Evolutionary conservation across 2,888 invertebrate genomes (phyloP).

Genomic region (Incurvaria masculella): DNA sequence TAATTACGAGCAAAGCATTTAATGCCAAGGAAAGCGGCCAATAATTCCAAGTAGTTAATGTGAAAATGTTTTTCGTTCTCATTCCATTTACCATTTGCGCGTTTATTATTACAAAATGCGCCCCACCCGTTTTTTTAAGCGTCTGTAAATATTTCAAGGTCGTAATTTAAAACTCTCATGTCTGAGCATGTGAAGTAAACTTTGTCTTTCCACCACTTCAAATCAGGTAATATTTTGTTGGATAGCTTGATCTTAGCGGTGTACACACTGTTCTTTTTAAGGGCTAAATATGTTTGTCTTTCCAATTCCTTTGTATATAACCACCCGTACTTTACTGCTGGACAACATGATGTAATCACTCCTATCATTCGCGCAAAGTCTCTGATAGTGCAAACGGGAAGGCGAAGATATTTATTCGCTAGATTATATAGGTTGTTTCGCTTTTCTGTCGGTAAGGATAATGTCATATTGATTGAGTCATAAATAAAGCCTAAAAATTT

Average conservation of each 20-base stretch:
- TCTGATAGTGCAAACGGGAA: slow-evolving; percentile 6
- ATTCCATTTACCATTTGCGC: slow-evolving; percentile 3
- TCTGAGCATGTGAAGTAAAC: background rate
- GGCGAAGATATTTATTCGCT: too few species aligned
- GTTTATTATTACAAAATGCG: background rate
- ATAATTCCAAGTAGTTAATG: background rate
- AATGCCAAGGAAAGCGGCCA: slow-evolving; percentile 5
- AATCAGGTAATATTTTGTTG: slow-evolving; percentile 1
- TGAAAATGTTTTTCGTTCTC: background rate
- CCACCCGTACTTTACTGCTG: slow-evolving; percentile 10
- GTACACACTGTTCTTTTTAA: slow-evolving; percentile 1
- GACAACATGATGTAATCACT: slow-evolving; percentile 9
- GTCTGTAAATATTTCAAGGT: slow-evolving; percentile 9
- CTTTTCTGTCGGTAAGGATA: too few species aligned
- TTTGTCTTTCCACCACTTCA: slow-evolving; percentile 11
- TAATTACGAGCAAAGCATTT: slow-evolving; percentile 2
- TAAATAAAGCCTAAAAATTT: slow-evolving; percentile 8
- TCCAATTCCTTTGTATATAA: slow-evolving; percentile 11
- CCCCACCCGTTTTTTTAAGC: slow-evolving; percentile 6
- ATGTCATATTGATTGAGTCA: too few species aligned
- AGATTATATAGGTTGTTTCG: background rate
- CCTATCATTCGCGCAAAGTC: slow-evolving; percentile 12
- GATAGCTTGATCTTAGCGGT: slow-evolving; percentile 5
- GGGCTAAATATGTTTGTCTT: slow-evolving; percentile 4
- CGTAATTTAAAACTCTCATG: slow-evolving; percentile 2